Conservation (phyloP, 2,113 vertebrate genomes). For the Myodes glareolus region DNA sequence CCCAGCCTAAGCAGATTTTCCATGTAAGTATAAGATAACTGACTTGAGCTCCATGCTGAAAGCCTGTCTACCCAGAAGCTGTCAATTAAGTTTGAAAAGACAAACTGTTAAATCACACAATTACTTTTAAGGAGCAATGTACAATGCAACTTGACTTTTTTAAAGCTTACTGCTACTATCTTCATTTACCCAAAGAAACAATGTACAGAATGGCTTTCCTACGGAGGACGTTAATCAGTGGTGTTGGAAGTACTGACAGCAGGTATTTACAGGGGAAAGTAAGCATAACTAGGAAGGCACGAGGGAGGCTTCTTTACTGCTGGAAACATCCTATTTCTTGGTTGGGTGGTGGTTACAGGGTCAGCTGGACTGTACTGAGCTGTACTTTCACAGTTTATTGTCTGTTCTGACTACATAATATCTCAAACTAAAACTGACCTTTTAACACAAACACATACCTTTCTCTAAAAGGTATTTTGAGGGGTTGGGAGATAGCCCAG, state of each 20-base stretch:
- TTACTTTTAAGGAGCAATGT: background rate
- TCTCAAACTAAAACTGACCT: slow-evolving; percentile 31
- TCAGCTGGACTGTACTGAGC: background rate
- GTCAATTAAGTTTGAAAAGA: background rate
- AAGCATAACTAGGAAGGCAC: fast-evolving
- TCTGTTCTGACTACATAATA: background rate
- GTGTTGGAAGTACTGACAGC: background rate
- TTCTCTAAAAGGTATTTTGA: slow-evolving; percentile 37
- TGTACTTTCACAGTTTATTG: background rate
- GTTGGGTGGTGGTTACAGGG: background rate
- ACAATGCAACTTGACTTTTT: background rate
- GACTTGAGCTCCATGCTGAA: background rate
- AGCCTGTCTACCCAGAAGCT: slow-evolving; percentile 21
- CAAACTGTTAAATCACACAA: background rate
- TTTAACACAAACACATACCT: background rate
- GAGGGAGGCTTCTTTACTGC: background rate
- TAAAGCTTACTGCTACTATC: background rate
- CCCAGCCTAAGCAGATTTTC: slow-evolving; percentile 10
- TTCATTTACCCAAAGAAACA: background rate
- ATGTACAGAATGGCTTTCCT: background rate
- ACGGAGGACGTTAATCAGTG: background rate
- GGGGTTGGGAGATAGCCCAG: background rate
- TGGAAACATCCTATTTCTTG: background rate
- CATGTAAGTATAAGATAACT: background rate
- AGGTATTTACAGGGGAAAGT: background rate